Evolutionary conservation across 2,888 invertebrate species (phyloP), one percentile per base, ranked within the genome.

Genomic region (Sarcophaga variegata): DNA sequence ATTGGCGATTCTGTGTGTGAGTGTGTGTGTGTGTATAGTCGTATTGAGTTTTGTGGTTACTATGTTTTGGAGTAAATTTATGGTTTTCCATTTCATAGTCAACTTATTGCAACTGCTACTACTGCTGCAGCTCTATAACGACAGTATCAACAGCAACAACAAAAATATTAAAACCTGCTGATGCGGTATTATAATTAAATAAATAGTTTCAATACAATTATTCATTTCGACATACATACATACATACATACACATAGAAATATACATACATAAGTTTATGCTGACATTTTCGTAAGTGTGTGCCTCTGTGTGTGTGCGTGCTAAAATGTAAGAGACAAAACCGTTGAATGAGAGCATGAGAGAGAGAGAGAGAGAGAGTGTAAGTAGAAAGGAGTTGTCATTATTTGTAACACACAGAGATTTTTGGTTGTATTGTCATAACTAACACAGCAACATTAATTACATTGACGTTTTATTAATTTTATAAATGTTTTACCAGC

Each of bases 351-450:
- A 37, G 8, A 37, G 37, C 0, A 37, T 37, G 8, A 37, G 37
- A 37, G 37, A 6, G 37, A 37, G 37, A 8, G 2, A 6, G 37
- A 8, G 37, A 37, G 37, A 8, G 27, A 27, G 27, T 37, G 37
- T 37, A 37, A 8, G 10, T 37, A 10, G 69, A 45, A 72, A 63
- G 86, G 72, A 86, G 64, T 88, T 88, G 90, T 89, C 89, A 89
- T 90, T 89, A 89, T 91, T 90, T 89, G 69, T 90, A 90, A 37
- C 37, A 88, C 89, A 88, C 89, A 89, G 89, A 90, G 89, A 89
- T 90, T 89, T 89, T 89, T 64, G 22, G n/a, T 66, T n/a, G 25
- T 64, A 63, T 74, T 81, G 81, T 79, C 74, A 83, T 86, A 88
- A 91, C 89, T 90, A 90, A 90, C 86, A 89, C 89, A 90, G 88